These are phyloP conservation scores for Malurus melanocephalus DNA, from an alignment of 2,113 vertebrate species.

Conservation along the genomic window DNA sequence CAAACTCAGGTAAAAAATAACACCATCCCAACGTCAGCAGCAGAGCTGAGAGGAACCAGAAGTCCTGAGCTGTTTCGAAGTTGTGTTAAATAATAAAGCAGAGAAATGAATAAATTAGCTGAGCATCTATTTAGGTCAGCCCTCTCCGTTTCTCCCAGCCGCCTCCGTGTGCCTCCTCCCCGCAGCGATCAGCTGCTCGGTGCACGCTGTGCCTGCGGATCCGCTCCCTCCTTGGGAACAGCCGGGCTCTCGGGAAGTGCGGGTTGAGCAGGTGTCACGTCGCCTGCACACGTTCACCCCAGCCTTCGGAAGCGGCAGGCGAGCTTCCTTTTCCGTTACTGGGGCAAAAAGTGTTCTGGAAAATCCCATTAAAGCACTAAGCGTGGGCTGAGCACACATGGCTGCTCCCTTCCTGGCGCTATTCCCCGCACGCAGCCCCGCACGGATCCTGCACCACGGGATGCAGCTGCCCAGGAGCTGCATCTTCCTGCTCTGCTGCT, in stretches of 20 bases:
- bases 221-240: not conserved
- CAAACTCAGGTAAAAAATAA: conserved; percentile 33
- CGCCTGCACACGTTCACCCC: not conserved
- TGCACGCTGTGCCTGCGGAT: not conserved
- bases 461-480: not conserved
- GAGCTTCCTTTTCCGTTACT: not conserved
- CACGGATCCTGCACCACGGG: accelerated
- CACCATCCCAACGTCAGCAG: not conserved
- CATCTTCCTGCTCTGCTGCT: not conserved
- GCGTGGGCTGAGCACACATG: not conserved
- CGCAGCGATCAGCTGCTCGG: not conserved
- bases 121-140: conserved; percentile 56
- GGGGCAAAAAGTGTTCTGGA: not conserved
- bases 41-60: conserved; percentile 31
- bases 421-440: not conserved
- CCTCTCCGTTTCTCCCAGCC: not conserved
- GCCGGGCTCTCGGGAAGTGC: not conserved
- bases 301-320: not conserved
- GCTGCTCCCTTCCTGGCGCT: not conserved
- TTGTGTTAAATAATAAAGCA: conserved; percentile 34
- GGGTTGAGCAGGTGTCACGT: not conserved
- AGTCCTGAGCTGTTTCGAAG: conserved; percentile 37
- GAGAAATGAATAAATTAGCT: conserved; percentile 47
- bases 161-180: conserved; percentile 10
- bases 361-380: not conserved